A percentile compares a stretch with the other conserved stretches of the same genome.
phyloP scores from a whole-genome alignment of 1,140 invertebrate genomes.

The Caenorhabditis brenneri region DNA sequence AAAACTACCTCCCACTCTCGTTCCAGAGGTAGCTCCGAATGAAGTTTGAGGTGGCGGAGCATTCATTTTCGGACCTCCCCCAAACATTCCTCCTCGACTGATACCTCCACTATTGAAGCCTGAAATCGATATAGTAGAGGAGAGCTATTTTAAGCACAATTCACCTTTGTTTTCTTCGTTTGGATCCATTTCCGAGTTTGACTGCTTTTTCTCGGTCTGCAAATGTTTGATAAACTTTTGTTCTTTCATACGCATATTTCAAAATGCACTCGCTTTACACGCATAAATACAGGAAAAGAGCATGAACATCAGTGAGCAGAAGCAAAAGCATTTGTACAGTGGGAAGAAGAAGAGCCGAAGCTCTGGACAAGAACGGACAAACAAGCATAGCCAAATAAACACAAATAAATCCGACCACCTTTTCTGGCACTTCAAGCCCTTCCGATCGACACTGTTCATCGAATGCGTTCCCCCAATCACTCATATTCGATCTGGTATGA shows the following conservation, averaged over 20 bases:
- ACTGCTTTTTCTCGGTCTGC: background rate
- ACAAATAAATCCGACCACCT: constrained; percentile 14
- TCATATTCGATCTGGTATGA: background rate
- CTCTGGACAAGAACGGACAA: background rate
- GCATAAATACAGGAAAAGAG: background rate
- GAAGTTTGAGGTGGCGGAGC: constrained; percentile 10
- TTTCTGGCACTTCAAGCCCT: constrained; percentile 35
- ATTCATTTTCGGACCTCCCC: background rate
- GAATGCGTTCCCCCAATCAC: constrained; percentile 25
- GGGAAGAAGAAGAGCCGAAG: background rate
- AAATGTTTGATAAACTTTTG: background rate
- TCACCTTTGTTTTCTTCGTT: constrained; percentile 27
- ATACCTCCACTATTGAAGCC: background rate
- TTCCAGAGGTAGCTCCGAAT: background rate
- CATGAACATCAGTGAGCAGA: background rate
- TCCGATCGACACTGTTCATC: constrained; percentile 20
- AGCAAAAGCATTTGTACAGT: constrained; percentile 20
- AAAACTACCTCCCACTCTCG: background rate
- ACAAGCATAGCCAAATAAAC: background rate
- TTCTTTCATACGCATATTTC: background rate
- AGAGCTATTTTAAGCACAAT: too few species aligned
- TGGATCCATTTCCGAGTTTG: constrained; percentile 25
- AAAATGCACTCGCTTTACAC: background rate
- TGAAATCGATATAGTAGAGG: too few species aligned
- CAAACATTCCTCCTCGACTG: constrained; percentile 21